Base-by-base conservation (phyloP, 1,140 invertebrate genomes). In the Olivierus martensii region DNA sequence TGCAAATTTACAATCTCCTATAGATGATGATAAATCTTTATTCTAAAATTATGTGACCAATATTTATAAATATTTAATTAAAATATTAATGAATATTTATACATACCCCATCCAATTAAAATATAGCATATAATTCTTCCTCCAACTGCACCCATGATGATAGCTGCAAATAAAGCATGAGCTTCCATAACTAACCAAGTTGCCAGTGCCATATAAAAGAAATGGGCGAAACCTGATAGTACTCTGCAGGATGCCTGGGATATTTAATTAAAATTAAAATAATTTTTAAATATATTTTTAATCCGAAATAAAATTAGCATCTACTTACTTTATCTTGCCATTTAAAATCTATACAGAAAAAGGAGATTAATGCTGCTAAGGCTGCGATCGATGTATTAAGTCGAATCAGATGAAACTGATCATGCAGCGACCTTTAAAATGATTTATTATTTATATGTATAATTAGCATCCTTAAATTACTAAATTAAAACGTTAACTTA, bases 381-480 rank as follows among this genome's bases (percentile, higher is more conserved):
- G 62, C 59, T 3, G 57, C 57, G 3, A 65, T 35, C 0, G 62
- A 51, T 36, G 62, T 46, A 47, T 66, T 60, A 12, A 65, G 19
- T 4, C 65, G 59, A 39, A 66, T 66, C 19, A 65, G 49, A 38
- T 66, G 64, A 46, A 66, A 66, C 46, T 63, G 62, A 48, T 65
- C 65, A 36, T 64, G 61, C 11, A 66, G 49, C 37, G 58, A 51
- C 19, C 63, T 64, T 56, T 1, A 47, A 28, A 28, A 28, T 28
- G n/a, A 28, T 28, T 28, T 9, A 28, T 28, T 6, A 28, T 28
- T 9, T 6, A 28, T 2, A 28, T 28, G 4, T 28, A 28, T 28
- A 1, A 28, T 28, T 28, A 28, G 4, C 28, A 28, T 28, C 9
- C 7, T 28, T 28, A 28, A 28, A 6, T 6, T 9, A 28, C 2